Conservation (phyloP, 2,888 invertebrate species). For the Philhelius pedissequus region DNA sequence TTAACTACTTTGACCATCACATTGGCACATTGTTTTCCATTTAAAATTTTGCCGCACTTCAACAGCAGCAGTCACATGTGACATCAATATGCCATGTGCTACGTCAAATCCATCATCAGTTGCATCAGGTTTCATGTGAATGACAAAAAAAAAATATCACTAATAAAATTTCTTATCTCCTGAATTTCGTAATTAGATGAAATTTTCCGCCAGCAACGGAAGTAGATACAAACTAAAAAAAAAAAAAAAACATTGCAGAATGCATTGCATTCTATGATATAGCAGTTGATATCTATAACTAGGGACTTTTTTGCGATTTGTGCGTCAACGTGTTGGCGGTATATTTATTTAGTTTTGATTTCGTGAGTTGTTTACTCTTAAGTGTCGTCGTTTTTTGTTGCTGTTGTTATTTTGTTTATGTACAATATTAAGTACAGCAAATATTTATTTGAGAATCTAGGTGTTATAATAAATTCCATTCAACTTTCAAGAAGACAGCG, state of each 20-base stretch:
- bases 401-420: neutral
- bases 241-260: neutral
- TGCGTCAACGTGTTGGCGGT: conserved; percentile 21
- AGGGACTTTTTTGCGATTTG: conserved; percentile 16
- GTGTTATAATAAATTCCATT: neutral
- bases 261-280: conserved; percentile 10
- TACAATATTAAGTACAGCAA: neutral
- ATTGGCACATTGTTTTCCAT: neutral
- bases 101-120: neutral
- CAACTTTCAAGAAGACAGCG: neutral
- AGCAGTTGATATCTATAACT: conserved; percentile 27
- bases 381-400: neutral
- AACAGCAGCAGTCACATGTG: neutral
- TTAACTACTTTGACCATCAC: neutral
- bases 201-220: conserved; percentile 55
- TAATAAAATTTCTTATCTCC: conserved; percentile 45
- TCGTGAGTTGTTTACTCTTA: neutral
- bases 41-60: neutral
- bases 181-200: conserved; percentile 60
- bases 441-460: neutral
- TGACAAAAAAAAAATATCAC: neutral
- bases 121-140: conserved; percentile 12
- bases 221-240: conserved; percentile 21
- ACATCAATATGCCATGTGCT: neutral
- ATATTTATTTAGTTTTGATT: conserved; percentile 15